These are phyloP conservation scores for Tachystola acroxantha DNA, from an alignment of 2,888 invertebrate genomes.

Conservation along the genomic window DNA sequence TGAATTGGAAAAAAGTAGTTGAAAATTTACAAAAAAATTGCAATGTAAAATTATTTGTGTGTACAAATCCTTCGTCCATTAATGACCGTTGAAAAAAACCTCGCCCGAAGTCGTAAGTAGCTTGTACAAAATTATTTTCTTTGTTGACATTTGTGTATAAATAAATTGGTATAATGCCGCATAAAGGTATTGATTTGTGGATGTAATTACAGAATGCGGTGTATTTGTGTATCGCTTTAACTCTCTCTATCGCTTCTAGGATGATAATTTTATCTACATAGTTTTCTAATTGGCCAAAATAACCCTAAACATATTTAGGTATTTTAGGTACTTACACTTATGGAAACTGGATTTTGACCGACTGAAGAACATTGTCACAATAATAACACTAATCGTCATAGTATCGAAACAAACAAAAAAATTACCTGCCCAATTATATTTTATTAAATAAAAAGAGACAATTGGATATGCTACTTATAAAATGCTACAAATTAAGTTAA, in stretches of 20 bases:
- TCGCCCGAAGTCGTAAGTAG: constrained; percentile 55
- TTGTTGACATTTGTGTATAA: constrained; percentile 13
- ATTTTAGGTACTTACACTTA: too few species aligned
- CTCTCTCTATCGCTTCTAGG: constrained; percentile 21
- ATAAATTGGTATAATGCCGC: constrained; percentile 41
- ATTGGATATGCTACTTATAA: too few species aligned
- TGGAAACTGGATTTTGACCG: too few species aligned
- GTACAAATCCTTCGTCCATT: constrained; percentile 30
- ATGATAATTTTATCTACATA: constrained; percentile 17
- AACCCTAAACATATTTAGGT: too few species aligned
- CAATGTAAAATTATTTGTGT: constrained; percentile 61
- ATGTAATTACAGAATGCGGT: constrained; percentile 35
- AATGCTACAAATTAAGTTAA: too few species aligned
- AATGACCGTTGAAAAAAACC: constrained; percentile 41
- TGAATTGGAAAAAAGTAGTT: constrained; percentile 1
- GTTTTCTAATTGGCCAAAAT: constrained; percentile 11
- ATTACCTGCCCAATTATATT: too few species aligned
- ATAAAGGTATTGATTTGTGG: constrained; percentile 57
- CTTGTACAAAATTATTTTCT: constrained; percentile 13
- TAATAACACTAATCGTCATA: too few species aligned
- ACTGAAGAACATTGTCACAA: too few species aligned
- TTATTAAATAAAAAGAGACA: too few species aligned
- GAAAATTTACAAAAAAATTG: constrained; percentile 26
- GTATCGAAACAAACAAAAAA: too few species aligned
- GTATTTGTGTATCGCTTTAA: constrained; percentile 28